These are phyloP conservation scores for Peromyscus melanophrys DNA, from an alignment of 2,797 vertebrate species.

Conservation along the genomic window DNA sequence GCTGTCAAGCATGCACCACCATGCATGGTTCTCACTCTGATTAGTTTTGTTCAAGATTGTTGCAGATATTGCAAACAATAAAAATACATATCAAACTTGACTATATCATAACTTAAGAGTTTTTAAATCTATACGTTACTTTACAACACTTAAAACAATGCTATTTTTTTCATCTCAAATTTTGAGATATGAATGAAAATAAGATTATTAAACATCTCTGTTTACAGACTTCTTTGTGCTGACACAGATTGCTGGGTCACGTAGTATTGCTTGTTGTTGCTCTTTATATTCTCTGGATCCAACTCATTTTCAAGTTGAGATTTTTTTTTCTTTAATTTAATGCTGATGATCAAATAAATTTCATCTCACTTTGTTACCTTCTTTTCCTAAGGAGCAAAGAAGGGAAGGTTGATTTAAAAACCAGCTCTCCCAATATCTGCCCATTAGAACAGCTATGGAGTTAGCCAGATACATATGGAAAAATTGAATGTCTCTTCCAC, in stretches of 20 bases:
- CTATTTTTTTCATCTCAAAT: constrained; percentile 16
- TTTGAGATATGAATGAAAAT: constrained; percentile 43
- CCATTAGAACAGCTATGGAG: neutral
- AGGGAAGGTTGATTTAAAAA: neutral
- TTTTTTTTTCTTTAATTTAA: neutral
- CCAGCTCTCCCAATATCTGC: neutral
- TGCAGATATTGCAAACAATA: neutral
- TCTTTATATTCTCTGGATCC: neutral
- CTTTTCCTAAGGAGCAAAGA: constrained; percentile 19
- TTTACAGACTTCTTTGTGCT: neutral
- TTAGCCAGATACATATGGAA: neutral
- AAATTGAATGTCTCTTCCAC: neutral
- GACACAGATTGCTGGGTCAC: neutral
- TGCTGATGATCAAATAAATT: neutral
- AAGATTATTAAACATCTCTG: neutral
- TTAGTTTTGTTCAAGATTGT: neutral
- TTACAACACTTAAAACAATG: constrained; percentile 35
- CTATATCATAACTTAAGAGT: neutral
- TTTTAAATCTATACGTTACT: neutral
- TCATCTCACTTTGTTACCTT: neutral
- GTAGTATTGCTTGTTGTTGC: neutral
- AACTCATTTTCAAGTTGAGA: neutral
- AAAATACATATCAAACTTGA: neutral
- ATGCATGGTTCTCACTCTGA: neutral
- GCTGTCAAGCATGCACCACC: neutral